phyloP scores from a whole-genome alignment of 2,888 invertebrate species.

The Drosophila pseudotakahashii region DNA sequence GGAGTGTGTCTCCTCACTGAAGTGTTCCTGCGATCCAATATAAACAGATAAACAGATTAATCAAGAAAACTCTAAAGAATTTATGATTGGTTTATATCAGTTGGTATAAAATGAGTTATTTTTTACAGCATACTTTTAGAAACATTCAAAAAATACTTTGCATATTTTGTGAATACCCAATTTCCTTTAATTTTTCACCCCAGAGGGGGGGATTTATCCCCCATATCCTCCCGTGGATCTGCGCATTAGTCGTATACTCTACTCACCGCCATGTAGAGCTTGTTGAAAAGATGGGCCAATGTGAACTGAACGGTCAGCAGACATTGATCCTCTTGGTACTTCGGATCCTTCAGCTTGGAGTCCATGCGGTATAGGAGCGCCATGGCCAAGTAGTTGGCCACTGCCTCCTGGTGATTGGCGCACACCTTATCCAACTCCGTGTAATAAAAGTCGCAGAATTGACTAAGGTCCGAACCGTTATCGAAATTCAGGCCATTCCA shows the following conservation, averaged over 20 bases:
- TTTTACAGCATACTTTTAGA: too few species aligned
- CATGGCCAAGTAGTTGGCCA: constrained; percentile 82
- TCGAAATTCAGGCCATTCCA: constrained; percentile 66
- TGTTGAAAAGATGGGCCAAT: constrained; percentile 63
- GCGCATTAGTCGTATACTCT: too few species aligned
- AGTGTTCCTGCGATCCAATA: constrained; percentile 60
- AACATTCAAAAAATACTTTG: too few species aligned
- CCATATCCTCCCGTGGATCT: too few species aligned
- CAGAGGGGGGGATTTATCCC: too few species aligned
- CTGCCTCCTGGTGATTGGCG: constrained; percentile 61
- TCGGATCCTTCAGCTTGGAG: constrained; percentile 58
- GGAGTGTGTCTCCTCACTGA: constrained; percentile 55
- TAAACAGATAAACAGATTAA: background rate
- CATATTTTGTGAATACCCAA: too few species aligned
- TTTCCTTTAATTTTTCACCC: too few species aligned
- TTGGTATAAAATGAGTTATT: too few species aligned
- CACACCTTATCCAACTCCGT: constrained; percentile 68
- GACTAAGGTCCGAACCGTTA: background rate
- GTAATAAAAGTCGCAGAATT: constrained; percentile 72
- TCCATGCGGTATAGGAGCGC: constrained; percentile 78
- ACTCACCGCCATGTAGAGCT: constrained; percentile 61
- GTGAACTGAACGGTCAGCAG: constrained; percentile 50
- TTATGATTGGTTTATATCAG: too few species aligned
- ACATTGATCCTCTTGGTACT: constrained; percentile 73
- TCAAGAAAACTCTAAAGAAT: too few species aligned